A percentile compares a stretch with the other conserved stretches of the same genome.
Conservation (phyloP, 2,113 vertebrate genomes). For the Tylochromis polylepis region DNA sequence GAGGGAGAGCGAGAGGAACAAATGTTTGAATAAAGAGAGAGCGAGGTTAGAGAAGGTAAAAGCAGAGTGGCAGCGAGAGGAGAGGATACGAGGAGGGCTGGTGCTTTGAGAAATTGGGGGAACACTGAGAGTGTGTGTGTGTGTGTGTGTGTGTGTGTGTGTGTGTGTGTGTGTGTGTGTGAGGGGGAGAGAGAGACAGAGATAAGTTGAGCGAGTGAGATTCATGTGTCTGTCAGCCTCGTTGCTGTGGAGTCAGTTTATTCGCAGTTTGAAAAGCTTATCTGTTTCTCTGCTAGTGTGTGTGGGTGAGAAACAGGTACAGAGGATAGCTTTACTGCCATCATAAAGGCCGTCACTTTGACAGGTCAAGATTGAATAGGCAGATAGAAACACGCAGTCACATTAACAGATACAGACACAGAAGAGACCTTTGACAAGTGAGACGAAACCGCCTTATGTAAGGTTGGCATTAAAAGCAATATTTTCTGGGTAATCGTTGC, state of each 20-base stretch:
- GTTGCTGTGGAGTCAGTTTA: neutral
- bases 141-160: neutral
- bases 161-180: neutral
- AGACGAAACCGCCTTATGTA: neutral
- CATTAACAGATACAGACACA: neutral
- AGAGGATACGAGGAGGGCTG: neutral
- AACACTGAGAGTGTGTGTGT: neutral
- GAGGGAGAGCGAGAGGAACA: neutral
- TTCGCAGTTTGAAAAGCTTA: neutral
- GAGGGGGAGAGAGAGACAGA: neutral
- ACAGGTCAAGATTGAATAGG: neutral
- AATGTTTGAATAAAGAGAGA: neutral
- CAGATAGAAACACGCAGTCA: neutral
- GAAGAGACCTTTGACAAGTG: neutral
- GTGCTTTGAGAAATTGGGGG: neutral
- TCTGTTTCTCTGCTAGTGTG: neutral
- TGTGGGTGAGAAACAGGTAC: neutral
- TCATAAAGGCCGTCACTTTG: slow-evolving; percentile 13
- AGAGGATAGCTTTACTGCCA: slow-evolving; percentile 34
- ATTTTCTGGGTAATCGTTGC: neutral
- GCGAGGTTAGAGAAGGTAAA: neutral
- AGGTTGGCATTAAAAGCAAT: neutral
- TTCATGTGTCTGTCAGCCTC: neutral
- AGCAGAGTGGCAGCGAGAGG: neutral
- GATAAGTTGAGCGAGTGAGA: neutral